phyloP scores from a whole-genome alignment of 2,888 invertebrate genomes.

The Luffia ferchaultella region DNA sequence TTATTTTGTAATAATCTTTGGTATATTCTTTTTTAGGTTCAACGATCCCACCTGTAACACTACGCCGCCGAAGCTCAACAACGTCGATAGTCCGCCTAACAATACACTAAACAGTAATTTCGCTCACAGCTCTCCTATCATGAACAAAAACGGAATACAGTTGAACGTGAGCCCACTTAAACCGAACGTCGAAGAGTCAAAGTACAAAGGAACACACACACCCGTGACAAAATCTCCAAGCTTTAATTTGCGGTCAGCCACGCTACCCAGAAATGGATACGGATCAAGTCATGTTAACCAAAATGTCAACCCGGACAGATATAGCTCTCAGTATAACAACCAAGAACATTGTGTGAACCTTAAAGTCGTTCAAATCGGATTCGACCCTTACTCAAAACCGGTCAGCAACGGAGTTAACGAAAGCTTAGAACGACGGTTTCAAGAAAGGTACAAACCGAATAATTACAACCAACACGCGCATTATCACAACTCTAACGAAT shows the following conservation, averaged over 20 bases:
- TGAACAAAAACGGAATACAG: conserved; percentile 65
- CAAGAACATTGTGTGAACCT: conserved; percentile 62
- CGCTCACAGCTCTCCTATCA: conserved; percentile 58
- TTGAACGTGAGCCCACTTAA: conserved; percentile 58
- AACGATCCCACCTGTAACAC: conserved; percentile 70
- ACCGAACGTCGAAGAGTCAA: conserved; percentile 50
- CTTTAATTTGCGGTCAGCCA: conserved; percentile 69
- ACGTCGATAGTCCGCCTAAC: conserved; percentile 28
- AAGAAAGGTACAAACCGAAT: conserved; percentile 57
- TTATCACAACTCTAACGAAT: conserved; percentile 44
- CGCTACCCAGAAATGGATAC: conserved; percentile 75
- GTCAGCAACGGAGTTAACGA: conserved; percentile 51
- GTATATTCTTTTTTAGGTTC: conserved; percentile 45
- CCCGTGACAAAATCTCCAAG: conserved; percentile 53
- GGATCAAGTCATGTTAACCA: conserved; percentile 42
- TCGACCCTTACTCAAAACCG: conserved; percentile 68
- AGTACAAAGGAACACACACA: conserved; percentile 44
- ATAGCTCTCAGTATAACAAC: conserved; percentile 61
- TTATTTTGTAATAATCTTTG: background rate
- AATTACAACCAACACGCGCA: conserved; percentile 40
- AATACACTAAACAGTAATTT: conserved; percentile 41
- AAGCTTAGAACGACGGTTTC: conserved; percentile 54
- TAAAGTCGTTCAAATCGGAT: conserved; percentile 69
- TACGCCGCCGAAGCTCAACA: conserved; percentile 30
- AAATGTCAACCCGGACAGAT: conserved; percentile 54